Percentiles rank a stretch among this genome's conserved stretches.
phyloP scores from a whole-genome alignment of 1,140 invertebrate genomes.

The Thrips palmi region DNA sequence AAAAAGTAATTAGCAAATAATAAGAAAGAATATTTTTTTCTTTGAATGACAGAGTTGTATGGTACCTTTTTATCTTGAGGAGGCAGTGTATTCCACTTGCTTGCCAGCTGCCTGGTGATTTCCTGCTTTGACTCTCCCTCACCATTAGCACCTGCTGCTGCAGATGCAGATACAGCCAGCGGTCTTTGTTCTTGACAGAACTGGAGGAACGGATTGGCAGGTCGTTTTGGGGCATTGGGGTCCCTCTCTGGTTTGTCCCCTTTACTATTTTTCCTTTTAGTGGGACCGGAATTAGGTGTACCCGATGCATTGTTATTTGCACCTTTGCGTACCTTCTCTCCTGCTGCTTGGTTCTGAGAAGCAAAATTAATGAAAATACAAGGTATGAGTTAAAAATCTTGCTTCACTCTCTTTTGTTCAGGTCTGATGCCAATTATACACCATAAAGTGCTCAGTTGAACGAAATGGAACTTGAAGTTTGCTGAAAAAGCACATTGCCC shows the following conservation, averaged over 20 bases:
- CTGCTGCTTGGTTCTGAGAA: neutral
- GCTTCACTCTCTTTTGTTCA: neutral
- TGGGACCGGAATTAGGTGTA: slow-evolving; percentile 1
- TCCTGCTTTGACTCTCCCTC: slow-evolving; percentile 45
- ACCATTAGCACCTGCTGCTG: slow-evolving; percentile 27
- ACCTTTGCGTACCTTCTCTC: neutral
- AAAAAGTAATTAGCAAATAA: neutral
- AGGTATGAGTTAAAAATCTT: neutral
- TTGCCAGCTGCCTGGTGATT: slow-evolving; percentile 49
- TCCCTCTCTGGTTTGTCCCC: slow-evolving; percentile 34
- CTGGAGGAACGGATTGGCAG: slow-evolving; percentile 62
- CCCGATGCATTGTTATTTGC: neutral
- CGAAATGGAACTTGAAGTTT: no score
- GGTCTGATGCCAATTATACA: neutral
- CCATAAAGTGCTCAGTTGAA: neutral
- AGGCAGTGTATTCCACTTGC: slow-evolving; percentile 48
- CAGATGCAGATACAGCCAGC: no score
- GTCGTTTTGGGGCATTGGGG: slow-evolving; percentile 58
- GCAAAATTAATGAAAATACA: neutral
- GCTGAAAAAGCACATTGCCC: no score
- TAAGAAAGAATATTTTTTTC: neutral
- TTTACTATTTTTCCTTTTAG: slow-evolving; percentile 27
- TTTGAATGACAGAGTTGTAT: neutral
- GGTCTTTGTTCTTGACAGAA: slow-evolving; percentile 60
- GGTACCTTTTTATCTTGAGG: slow-evolving; percentile 47